Base-by-base conservation (phyloP, 2,888 invertebrate species). In the Cephus nigrinus region DNA sequence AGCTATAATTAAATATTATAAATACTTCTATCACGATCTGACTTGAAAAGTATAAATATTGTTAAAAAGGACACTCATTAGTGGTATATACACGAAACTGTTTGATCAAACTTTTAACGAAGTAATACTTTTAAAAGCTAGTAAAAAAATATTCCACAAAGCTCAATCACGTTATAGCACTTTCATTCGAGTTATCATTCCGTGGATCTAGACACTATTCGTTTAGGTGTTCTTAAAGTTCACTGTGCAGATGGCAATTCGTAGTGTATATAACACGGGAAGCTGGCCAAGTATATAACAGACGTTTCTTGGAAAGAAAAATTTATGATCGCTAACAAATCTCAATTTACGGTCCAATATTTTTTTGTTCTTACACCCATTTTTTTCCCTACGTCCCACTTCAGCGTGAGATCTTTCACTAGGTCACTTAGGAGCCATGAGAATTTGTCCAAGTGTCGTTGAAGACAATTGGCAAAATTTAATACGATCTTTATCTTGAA, bases 311-410 rank as follows among this genome's bases (percentile, higher is more conserved):
- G 23, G 23, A 55, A 15, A 33, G 71, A 31, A 33, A 71, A 71
- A 71, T 71, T 71, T 71, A 71, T 33, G 71, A 71, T 71, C 32
- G 31, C 33, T 71, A 71, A 33, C 23, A 31, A 71, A 71, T 71
- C 30, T 71, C 71, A 12, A 71, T 71, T 71, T 71, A 71, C 31
- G 71, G 12, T 31, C 5, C 2, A 9, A 55, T 55, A 23, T 55
- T 0, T 55, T 40, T 55, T 15, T 15, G 5, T 40, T 23, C 55
- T 9, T 55, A 55, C 23, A 9, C 2, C 55, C 5, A 23, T 55
- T 55, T 55, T 23, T 55, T 23, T 3, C 55, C 55, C 55, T 23
- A 55, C 23, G 2, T 9, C 2, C 55, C 23, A 23, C 55, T 5
- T 55, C 5, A 23, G 9, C 23, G 55, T 23, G 55, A 55, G 15